Conservation (phyloP, 2,797 vertebrate species). For the Diglossa cyanea region DNA sequence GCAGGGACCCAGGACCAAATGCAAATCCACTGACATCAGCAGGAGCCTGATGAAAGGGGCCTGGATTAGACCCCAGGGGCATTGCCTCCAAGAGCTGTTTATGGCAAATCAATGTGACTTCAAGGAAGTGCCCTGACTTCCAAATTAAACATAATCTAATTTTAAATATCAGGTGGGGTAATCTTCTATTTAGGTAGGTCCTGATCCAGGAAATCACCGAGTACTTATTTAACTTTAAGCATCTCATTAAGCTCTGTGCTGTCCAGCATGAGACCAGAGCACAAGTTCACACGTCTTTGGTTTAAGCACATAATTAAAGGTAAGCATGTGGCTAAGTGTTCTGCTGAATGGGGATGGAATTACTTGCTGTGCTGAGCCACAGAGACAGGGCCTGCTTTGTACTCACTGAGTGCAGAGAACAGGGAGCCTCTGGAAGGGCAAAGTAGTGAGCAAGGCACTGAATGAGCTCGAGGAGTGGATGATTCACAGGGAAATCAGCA, state of each 20-base stretch:
- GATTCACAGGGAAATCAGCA: neutral
- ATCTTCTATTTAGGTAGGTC: constrained; percentile 19
- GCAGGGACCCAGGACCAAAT: neutral
- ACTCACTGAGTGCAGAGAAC: neutral
- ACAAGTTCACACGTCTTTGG: neutral
- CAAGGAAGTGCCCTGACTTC: neutral
- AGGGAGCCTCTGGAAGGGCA: neutral
- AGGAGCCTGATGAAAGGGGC: neutral
- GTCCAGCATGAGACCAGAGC: neutral
- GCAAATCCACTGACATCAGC: neutral
- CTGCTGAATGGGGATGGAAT: neutral
- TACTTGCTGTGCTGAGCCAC: neutral
- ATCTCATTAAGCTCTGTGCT: constrained; percentile 2
- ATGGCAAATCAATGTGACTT: neutral
- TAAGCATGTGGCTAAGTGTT: constrained; percentile 36
- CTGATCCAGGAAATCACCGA: constrained; percentile 44
- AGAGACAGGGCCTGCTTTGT: constrained; percentile 37
- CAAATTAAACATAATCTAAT: neutral
- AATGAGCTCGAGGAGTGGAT: neutral
- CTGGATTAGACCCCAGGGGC: neutral
- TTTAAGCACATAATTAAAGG: constrained; percentile 55
- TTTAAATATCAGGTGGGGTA: constrained; percentile 17
- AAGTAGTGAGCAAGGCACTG: rapidly evolving
- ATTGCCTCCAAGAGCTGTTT: neutral
- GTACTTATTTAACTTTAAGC: neutral